Conservation (phyloP, 2,797 vertebrate genomes). For the Chrysocyon brachyurus region DNA sequence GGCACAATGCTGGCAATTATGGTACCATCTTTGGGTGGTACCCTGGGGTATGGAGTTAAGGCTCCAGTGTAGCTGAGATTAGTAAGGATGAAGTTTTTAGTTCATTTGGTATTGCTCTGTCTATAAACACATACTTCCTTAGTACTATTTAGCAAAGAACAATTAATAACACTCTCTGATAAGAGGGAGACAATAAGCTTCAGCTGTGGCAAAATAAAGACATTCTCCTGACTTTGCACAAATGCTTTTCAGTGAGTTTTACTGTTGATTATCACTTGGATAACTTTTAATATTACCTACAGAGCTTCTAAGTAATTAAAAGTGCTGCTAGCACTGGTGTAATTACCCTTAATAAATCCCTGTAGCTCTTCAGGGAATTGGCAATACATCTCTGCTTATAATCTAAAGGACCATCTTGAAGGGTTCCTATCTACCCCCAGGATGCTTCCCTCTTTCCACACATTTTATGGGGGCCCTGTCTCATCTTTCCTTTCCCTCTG, state of each 20-base stretch:
- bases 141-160: background rate
- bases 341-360: background rate
- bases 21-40: background rate
- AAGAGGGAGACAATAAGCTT: background rate
- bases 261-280: background rate
- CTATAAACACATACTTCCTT: background rate
- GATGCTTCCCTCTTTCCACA: background rate
- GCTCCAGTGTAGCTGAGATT: background rate
- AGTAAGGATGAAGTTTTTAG: background rate
- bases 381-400: background rate
- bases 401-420: background rate
- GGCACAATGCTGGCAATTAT: background rate
- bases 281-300: background rate
- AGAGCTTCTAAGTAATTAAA: background rate
- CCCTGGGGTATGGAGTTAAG: background rate
- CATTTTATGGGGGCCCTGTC: background rate
- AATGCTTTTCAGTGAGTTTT: background rate
- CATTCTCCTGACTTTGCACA: background rate
- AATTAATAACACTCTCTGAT: background rate
- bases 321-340: background rate
- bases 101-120: background rate
- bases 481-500: background rate
- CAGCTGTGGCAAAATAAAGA: conserved; percentile 7
- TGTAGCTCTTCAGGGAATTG: background rate
- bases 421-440: background rate